Evolutionary conservation across 2,797 vertebrate genomes (phyloP).

Genomic region (Sebastiscus tertius): DNA sequence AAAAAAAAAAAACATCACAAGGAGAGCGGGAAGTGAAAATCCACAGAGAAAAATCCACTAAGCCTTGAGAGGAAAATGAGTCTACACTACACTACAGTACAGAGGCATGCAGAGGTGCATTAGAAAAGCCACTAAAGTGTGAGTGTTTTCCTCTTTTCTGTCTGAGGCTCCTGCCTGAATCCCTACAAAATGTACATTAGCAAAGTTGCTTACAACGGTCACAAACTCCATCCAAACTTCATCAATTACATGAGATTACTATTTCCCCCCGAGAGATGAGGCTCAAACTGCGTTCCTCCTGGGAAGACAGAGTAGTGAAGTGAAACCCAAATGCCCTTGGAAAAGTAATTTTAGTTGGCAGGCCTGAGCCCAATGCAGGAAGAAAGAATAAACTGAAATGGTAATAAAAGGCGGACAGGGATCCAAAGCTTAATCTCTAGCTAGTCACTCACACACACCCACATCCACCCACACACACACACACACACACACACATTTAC

Average conservation of each 20-base stretch:
- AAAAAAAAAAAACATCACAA: neutral
- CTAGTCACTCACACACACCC: neutral
- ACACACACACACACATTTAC: neutral
- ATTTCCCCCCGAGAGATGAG: slow-evolving; percentile 13
- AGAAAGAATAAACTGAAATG: slow-evolving; percentile 14
- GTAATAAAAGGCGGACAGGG: slow-evolving; percentile 13
- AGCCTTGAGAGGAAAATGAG: neutral
- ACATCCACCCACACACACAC: neutral
- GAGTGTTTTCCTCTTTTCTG: neutral
- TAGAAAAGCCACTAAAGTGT: neutral
- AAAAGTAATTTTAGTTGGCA: slow-evolving; percentile 48
- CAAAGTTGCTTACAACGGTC: neutral
- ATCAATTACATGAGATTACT: slow-evolving; percentile 20
- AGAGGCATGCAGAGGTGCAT: neutral
- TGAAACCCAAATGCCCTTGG: slow-evolving; percentile 38
- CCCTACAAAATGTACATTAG: neutral
- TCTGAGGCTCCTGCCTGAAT: neutral
- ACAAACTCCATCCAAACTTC: neutral
- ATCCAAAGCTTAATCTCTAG: slow-evolving; percentile 22
- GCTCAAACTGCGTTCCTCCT: slow-evolving; percentile 16
- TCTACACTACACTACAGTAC: too few relatives aligned
- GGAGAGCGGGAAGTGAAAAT: neutral
- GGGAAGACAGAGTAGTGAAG: slow-evolving; percentile 12
- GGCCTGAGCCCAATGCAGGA: slow-evolving; percentile 21
- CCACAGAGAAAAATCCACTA: neutral